Percentiles rank a stretch among this genome's conserved stretches.
Evolutionary conservation across 1,140 invertebrate genomes (phyloP).

Genomic region (Nylanderia fulva): DNA sequence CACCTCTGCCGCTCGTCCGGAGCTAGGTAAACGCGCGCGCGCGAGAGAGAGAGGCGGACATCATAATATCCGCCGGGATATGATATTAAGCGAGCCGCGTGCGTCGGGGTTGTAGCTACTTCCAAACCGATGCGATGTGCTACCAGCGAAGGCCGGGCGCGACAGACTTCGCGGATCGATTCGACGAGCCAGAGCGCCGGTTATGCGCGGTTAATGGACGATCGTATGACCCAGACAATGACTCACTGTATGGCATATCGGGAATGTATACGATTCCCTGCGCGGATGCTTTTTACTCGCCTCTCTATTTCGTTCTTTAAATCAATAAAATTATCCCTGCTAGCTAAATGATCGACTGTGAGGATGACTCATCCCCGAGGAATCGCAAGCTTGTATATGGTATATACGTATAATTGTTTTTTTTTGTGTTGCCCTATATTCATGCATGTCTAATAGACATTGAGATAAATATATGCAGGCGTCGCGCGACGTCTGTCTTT

Average conservation of each 20-base stretch:
- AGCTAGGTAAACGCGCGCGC: slow-evolving; percentile 54
- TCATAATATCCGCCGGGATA: slow-evolving; percentile 71
- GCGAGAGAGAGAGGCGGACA: slow-evolving; percentile 52
- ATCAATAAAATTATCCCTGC: slow-evolving; percentile 30
- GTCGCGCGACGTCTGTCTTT: not conserved
- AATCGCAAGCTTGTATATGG: not conserved
- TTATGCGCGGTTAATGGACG: slow-evolving; percentile 65
- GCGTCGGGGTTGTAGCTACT: not conserved
- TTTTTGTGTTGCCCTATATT: slow-evolving; percentile 18
- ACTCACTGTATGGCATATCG: slow-evolving; percentile 1
- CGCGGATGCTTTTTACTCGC: slow-evolving; percentile 45
- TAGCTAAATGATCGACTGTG: not conserved
- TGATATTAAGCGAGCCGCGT: slow-evolving; percentile 63
- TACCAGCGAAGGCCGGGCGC: slow-evolving; percentile 13
- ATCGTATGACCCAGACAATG: slow-evolving; percentile 63
- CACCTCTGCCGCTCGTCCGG: slow-evolving; percentile 33
- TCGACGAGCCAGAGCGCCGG: slow-evolving; percentile 30
- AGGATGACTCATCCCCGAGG: slow-evolving; percentile 7
- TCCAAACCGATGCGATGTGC: slow-evolving; percentile 51
- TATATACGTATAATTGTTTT: slow-evolving; percentile 4
- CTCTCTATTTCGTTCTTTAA: slow-evolving; percentile 57
- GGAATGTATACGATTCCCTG: not conserved
- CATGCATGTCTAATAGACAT: not conserved
- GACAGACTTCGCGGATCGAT: slow-evolving; percentile 61
- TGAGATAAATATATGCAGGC: not conserved